phyloP scores from a whole-genome alignment of 2,888 invertebrate species.

The Aleiodes testaceus region DNA sequence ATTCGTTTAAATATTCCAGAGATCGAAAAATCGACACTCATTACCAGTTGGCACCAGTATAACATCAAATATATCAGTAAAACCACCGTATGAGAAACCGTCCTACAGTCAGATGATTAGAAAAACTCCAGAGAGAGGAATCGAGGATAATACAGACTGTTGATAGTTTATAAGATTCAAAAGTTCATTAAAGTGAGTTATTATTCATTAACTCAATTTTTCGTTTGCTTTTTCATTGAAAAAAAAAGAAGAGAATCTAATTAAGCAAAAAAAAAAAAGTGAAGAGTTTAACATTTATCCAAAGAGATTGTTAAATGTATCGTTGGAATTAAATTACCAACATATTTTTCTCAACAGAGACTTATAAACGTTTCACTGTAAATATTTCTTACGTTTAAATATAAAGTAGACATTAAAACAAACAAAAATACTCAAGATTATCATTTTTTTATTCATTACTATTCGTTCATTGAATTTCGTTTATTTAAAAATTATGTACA shows the following conservation, averaged over 20 bases:
- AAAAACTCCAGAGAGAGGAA: slow-evolving; percentile 41
- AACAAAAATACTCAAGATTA: slow-evolving; percentile 4
- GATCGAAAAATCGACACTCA: slow-evolving; percentile 23
- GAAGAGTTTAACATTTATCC: slow-evolving; percentile 46
- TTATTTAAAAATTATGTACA: slow-evolving; percentile 9
- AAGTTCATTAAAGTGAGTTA: slow-evolving; percentile 30
- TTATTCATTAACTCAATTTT: background rate
- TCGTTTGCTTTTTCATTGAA: slow-evolving; percentile 4
- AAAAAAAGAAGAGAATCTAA: slow-evolving; percentile 40
- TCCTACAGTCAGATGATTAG: slow-evolving; percentile 47
- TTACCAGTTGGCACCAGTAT: slow-evolving; percentile 1
- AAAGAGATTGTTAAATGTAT: slow-evolving; percentile 46
- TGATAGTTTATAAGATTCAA: slow-evolving; percentile 42
- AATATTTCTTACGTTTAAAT: slow-evolving; percentile 59
- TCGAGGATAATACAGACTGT: slow-evolving; percentile 43
- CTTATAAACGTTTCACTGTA: slow-evolving; percentile 51
- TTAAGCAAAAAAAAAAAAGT: slow-evolving; percentile 39
- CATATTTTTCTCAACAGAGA: slow-evolving; percentile 39
- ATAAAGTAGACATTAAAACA: slow-evolving; percentile 36
- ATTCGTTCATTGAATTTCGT: background rate
- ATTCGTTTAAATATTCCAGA: background rate
- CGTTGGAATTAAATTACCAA: slow-evolving; percentile 26
- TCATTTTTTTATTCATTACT: background rate
- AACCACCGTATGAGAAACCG: slow-evolving; percentile 30
- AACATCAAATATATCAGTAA: background rate